A percentile compares a stretch with the other conserved stretches of the same genome.
phyloP scores from a whole-genome alignment of 2,113 vertebrate genomes.

The Pelodiscus sinensis region DNA sequence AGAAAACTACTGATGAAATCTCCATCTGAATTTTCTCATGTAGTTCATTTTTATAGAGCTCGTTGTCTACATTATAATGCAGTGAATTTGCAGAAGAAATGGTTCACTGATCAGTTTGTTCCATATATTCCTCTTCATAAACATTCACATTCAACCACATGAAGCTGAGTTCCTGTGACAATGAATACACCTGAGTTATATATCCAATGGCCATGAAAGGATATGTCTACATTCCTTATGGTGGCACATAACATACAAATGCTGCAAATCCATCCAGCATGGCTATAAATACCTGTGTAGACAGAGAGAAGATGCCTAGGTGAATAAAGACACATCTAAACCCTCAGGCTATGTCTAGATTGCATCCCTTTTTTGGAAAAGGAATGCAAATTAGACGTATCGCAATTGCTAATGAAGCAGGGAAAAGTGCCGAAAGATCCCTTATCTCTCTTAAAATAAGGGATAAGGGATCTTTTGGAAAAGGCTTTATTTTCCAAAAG shows the following conservation, averaged over 20 bases:
- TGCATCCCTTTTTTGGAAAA: too few relatives aligned
- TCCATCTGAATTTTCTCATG: not conserved
- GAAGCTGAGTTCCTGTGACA: not conserved
- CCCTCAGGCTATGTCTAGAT: too few relatives aligned
- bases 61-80: not conserved
- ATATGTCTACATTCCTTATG: not conserved
- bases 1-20: not conserved
- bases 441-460: too few relatives aligned
- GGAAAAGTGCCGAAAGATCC: too few relatives aligned
- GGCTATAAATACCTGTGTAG: not conserved
- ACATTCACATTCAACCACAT: not conserved
- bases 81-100: not conserved
- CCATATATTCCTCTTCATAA: not conserved
- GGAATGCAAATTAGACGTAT: too few relatives aligned
- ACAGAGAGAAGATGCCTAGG: not conserved
- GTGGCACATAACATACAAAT: not conserved
- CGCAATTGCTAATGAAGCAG: too few relatives aligned
- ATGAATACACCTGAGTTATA: not conserved
- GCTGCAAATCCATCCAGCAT: not conserved
- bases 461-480: too few relatives aligned
- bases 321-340: too few relatives aligned
- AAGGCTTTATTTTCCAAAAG: too few relatives aligned
- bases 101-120: not conserved
- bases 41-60: not conserved
- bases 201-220: not conserved